Evolutionary conservation across 2,113 vertebrate species (phyloP), one percentile per base, ranked within the genome.

Genomic region (Peromyscus polionotus): DNA sequence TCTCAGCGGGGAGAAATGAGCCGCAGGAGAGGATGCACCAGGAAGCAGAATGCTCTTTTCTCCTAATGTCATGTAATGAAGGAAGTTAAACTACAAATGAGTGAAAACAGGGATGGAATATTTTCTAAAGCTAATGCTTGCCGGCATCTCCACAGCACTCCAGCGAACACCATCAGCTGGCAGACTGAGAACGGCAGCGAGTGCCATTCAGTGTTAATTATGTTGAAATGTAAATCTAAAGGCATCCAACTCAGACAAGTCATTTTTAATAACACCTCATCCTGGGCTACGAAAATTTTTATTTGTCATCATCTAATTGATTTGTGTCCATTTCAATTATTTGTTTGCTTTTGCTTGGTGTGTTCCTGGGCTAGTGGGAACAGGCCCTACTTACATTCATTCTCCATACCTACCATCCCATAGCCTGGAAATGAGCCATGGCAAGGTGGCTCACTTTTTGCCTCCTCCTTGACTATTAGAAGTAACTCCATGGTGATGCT

Each of bases 251-350:
- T 79, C 94, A 80, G 90, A 45, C 75, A 48, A 93, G 97, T 90
- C 95, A 92, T 84, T 91, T 91, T 94, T 57, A 93, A 96, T 96
- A 96, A 96, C 39, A 79, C 85, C 81, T 95, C 92, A 48, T 91
- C 94, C 93, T 36, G 54, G 81, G 80, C 92, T 84, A 65, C 65
- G 85, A 39, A 83, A 94, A 72, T 96, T 85, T 95, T 80, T 96
- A 88, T 95, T 95, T 94, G 88, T 96, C 93, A 72, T 68, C 92
- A 87, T 96, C 90, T 97, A 95, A 93, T 96, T 98, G 97, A 96
- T 96, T 90, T 90, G 95, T 92, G 93, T 93, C 84, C 51, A 11
- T 96, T 95, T 95, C 86, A 70, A 91, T 97, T 77, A 94, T 87
- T 88, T 75, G 67, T 93, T 95, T 97, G 36, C 48, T 94, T 70